A percentile compares a stretch with the other conserved stretches of the same genome.
Evolutionary conservation across 2,113 vertebrate genomes (phyloP).

Genomic region (Ammodytes marinus): DNA sequence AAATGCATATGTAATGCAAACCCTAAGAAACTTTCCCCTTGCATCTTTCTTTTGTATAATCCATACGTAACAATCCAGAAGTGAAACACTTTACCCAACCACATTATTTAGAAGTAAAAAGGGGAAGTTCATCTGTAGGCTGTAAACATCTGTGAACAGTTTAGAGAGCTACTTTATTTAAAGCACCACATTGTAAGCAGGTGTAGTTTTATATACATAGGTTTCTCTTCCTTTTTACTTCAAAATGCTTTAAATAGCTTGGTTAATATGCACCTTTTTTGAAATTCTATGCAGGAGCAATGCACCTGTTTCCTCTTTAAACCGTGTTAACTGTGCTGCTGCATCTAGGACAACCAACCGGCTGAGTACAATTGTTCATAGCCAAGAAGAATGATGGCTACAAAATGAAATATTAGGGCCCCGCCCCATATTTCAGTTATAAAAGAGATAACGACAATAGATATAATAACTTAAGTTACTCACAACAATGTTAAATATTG

Average conservation of each 20-base stretch:
- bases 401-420: not conserved
- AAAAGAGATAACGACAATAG: no score
- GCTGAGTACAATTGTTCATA: not conserved
- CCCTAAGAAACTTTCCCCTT: no score
- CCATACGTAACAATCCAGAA: not conserved
- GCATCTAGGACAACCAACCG: not conserved
- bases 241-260: not conserved
- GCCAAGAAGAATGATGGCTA: not conserved
- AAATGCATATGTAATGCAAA: not conserved
- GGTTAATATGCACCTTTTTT: not conserved
- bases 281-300: not conserved
- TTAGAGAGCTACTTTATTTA: not conserved
- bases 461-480: no score
- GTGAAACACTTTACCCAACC: not conserved
- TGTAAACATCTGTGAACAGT: not conserved
- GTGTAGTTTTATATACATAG: not conserved
- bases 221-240: not conserved
- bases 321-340: not conserved
- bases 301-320: constrained; percentile 17
- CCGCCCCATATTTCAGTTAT: not conserved
- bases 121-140: not conserved
- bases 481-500: no score
- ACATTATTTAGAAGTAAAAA: not conserved
- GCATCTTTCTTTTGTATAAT: not conserved
- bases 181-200: not conserved